A percentile compares a stretch with the other conserved stretches of the same genome.
phyloP scores from a whole-genome alignment of 2,113 vertebrate species.

The Pipa parva region DNA sequence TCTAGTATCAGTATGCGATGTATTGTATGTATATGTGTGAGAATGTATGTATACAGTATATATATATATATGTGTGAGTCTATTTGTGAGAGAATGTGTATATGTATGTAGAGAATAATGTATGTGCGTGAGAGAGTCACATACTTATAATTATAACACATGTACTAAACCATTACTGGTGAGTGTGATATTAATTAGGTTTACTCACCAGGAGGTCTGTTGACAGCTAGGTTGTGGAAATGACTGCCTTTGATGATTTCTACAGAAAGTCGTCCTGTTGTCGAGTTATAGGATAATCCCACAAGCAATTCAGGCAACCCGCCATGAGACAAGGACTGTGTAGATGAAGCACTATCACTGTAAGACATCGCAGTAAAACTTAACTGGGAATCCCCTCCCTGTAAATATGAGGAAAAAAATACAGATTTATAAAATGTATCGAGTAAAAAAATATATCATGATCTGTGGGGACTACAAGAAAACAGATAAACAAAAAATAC shows the following conservation, averaged over 20 bases:
- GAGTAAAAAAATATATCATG: slow-evolving; percentile 25
- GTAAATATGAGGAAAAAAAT: slow-evolving; percentile 51
- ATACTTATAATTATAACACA: no score
- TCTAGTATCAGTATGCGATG: no score
- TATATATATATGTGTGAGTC: no score
- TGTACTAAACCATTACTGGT: background rate
- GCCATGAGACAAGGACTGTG: slow-evolving; percentile 87
- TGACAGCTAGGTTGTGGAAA: slow-evolving; percentile 88
- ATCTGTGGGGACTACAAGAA: no score
- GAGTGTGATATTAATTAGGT: no score
- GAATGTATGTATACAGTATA: no score
- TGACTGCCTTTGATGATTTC: slow-evolving; percentile 97
- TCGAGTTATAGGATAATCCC: slow-evolving; percentile 89
- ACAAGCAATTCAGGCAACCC: slow-evolving; percentile 89
- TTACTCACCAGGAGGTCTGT: slow-evolving; percentile 83
- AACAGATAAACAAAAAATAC: slow-evolving; percentile 39
- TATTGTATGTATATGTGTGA: no score
- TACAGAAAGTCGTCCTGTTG: slow-evolving; percentile 89
- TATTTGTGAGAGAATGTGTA: no score
- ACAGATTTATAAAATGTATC: slow-evolving; percentile 12
- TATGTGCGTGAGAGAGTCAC: no score
- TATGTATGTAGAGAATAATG: no score
- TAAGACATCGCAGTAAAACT: slow-evolving; percentile 80
- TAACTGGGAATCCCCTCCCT: slow-evolving; percentile 81
- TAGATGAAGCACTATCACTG: slow-evolving; percentile 83